Conservation (phyloP, 2,797 vertebrate species). For the Phrynocephalus vlangalii region DNA sequence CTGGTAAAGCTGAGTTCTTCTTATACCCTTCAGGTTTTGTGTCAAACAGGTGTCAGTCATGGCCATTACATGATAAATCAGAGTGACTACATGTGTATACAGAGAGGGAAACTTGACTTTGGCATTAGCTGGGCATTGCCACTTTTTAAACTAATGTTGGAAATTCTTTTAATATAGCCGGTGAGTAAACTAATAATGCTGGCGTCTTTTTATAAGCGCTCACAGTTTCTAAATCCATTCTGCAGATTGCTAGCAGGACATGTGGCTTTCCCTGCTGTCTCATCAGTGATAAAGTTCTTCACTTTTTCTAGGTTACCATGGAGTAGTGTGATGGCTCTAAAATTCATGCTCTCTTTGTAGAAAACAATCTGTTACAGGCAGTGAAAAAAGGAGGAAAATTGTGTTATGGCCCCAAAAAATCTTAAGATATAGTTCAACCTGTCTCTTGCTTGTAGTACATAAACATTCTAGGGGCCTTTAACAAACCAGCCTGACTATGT, state of each 20-base stretch:
- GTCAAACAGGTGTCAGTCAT: neutral
- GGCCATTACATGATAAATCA: neutral
- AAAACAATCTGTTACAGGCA: neutral
- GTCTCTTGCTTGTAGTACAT: no score
- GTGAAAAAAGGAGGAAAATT: no score
- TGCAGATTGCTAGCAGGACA: neutral
- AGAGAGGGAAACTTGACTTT: neutral
- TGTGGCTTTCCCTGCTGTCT: neutral
- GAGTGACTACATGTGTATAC: neutral
- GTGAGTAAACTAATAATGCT: no score
- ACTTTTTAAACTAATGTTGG: no score
- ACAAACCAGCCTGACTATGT: no score
- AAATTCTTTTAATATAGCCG: no score
- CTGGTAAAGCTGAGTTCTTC: neutral
- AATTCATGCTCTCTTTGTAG: neutral
- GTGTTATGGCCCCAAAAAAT: no score
- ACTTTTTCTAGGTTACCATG: neutral
- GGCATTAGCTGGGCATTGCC: no score
- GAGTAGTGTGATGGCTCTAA: neutral
- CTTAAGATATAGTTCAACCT: no score
- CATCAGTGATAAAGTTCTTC: neutral
- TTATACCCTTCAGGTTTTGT: neutral
- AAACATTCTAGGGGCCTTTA: no score
- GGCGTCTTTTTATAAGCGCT: neutral
- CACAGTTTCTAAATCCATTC: neutral